Percentiles rank a stretch among this genome's conserved stretches.
phyloP scores from a whole-genome alignment of 2,888 invertebrate genomes.

The Sialis fuliginosa region DNA sequence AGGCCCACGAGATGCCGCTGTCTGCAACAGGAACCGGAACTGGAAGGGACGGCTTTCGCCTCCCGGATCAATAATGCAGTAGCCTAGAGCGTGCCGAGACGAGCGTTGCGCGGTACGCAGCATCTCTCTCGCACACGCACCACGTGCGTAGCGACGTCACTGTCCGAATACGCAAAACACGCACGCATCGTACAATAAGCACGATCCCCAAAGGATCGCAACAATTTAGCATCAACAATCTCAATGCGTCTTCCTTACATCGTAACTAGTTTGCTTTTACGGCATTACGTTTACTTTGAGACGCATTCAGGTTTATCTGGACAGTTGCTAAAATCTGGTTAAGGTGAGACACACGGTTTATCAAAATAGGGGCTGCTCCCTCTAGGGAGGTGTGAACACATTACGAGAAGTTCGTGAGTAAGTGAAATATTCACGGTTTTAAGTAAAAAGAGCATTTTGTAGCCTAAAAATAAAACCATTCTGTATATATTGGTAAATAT shows the following conservation, averaged over 20 bases:
- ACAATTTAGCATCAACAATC: slow-evolving; percentile 13
- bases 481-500: too few relatives aligned
- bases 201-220: slow-evolving; percentile 10
- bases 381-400: too few relatives aligned
- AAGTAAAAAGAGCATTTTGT: too few relatives aligned
- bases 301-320: neutral
- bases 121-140: neutral
- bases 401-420: too few relatives aligned
- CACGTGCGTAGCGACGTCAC: neutral
- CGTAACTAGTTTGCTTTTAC: slow-evolving; percentile 7
- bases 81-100: neutral
- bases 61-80: slow-evolving; percentile 2
- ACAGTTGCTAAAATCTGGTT: too few relatives aligned
- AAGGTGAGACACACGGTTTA: too few relatives aligned
- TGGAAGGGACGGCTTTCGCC: slow-evolving; percentile 1
- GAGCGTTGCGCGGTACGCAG: neutral
- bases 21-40: neutral
- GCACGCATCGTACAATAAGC: slow-evolving; percentile 10
- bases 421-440: too few relatives aligned
- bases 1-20: neutral
- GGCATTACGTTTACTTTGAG: neutral
- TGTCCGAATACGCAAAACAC: neutral
- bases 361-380: too few relatives aligned
- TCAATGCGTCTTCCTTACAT: slow-evolving; percentile 10
- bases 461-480: too few relatives aligned